Percentiles rank a stretch among this genome's conserved stretches.
These are phyloP conservation scores for Trypoxylus dichotomus DNA, from an alignment of 1,140 invertebrate species.

Conservation along the genomic window DNA sequence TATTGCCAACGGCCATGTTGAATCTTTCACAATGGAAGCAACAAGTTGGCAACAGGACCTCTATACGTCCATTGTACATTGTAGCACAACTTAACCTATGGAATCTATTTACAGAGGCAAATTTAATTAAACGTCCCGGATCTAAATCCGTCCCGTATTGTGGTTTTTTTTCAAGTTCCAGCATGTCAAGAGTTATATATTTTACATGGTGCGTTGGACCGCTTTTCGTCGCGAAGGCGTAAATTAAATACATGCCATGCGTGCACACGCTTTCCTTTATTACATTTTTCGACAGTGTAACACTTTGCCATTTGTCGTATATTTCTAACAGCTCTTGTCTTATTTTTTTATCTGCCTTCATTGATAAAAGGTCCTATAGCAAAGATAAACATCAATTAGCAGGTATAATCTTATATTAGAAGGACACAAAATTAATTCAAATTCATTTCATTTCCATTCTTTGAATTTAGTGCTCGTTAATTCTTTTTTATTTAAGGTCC, in stretches of 20 bases:
- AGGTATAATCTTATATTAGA: too few relatives aligned
- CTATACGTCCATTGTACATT: background rate
- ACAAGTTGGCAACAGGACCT: constrained; percentile 11
- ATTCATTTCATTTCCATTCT: too few relatives aligned
- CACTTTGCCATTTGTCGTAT: background rate
- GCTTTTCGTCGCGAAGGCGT: background rate
- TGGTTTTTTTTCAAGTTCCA: constrained; percentile 1
- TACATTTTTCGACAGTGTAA: background rate
- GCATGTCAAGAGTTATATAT: constrained; percentile 9
- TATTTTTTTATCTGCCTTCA: background rate
- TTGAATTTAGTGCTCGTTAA: too few relatives aligned
- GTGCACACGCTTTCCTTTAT: background rate
- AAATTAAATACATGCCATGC: constrained; percentile 9
- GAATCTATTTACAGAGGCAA: background rate
- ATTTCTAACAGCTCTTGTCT: background rate
- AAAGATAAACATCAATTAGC: too few relatives aligned
- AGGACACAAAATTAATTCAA: too few relatives aligned
- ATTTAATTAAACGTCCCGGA: constrained; percentile 18
- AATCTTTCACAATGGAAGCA: constrained; percentile 24
- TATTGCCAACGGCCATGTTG: constrained; percentile 12
- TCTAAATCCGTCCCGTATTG: background rate
- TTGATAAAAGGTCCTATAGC: background rate
- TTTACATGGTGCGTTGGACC: constrained; percentile 9
- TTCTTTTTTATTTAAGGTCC: too few relatives aligned
- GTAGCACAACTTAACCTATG: background rate